A percentile compares a stretch with the other conserved stretches of the same genome.
Evolutionary conservation across 2,113 vertebrate species (phyloP).

Genomic region (Columba janthina): DNA sequence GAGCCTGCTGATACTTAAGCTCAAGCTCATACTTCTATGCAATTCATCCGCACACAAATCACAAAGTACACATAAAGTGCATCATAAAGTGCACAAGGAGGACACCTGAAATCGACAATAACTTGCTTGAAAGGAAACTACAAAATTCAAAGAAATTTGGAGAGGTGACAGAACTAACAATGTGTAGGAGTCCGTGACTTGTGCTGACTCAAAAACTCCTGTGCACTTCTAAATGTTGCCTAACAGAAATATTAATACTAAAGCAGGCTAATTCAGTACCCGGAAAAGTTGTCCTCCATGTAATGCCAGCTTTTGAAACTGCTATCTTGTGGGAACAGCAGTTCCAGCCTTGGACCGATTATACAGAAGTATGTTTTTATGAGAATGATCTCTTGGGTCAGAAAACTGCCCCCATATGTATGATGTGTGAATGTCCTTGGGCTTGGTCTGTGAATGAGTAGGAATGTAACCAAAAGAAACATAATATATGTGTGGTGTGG

Average conservation of each 20-base stretch:
- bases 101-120: neutral
- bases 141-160: neutral
- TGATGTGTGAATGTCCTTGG: too few relatives aligned
- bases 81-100: neutral
- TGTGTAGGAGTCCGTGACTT: neutral
- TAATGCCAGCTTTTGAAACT: neutral
- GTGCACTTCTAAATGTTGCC: neutral
- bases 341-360: too few relatives aligned
- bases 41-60: neutral
- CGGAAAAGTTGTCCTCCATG: neutral
- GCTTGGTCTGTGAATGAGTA: too few relatives aligned
- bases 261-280: neutral
- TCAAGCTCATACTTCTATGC: neutral
- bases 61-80: too few relatives aligned
- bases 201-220: neutral
- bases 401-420: too few relatives aligned
- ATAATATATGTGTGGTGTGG: too few relatives aligned
- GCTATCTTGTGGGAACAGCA: neutral
- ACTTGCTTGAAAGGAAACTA: neutral
- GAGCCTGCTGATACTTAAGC: neutral
- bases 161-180: neutral
- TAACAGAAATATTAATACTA: neutral
- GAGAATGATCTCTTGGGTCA: too few relatives aligned
- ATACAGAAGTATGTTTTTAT: too few relatives aligned
- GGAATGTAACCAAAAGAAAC: too few relatives aligned